Percentiles rank a stretch among this genome's conserved stretches.
phyloP scores from a whole-genome alignment of 2,888 invertebrate species.

The Chymomyza caudatula region DNA sequence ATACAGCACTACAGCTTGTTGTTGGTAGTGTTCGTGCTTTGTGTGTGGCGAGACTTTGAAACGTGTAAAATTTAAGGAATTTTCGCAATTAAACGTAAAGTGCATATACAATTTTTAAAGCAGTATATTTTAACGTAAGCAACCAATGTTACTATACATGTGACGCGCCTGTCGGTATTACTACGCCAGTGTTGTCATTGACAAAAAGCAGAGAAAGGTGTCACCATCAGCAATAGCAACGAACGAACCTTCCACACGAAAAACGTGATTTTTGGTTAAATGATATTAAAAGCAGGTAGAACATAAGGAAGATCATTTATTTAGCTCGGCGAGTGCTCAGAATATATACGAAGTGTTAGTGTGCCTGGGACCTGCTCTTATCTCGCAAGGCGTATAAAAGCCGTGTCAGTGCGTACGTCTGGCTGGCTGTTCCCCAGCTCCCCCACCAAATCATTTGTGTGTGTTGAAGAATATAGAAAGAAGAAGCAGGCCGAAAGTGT shows the following conservation, averaged over 20 bases:
- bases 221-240: conserved; percentile 16
- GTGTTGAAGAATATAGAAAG: conserved; percentile 15
- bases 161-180: background rate
- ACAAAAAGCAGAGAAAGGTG: conserved; percentile 27
- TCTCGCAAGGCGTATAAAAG: conserved; percentile 25
- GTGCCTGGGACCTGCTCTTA: conserved; percentile 24
- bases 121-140: conserved; percentile 13
- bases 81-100: conserved; percentile 9
- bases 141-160: background rate
- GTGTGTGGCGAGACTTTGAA: conserved; percentile 61
- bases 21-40: conserved; percentile 40
- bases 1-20: background rate
- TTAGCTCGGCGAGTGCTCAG: conserved; percentile 38
- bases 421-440: conserved; percentile 19
- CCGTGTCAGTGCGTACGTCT: conserved; percentile 9
- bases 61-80: conserved; percentile 54
- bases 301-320: conserved; percentile 13
- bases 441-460: conserved; percentile 12
- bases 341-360: background rate
- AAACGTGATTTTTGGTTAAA: conserved; percentile 1
- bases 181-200: conserved; percentile 9
- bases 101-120: background rate
- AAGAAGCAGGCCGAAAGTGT: conserved; percentile 58
- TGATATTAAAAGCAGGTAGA: background rate
- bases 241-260: conserved; percentile 12